phyloP scores from a whole-genome alignment of 1,140 invertebrate species.

The Bombus ignitus region DNA sequence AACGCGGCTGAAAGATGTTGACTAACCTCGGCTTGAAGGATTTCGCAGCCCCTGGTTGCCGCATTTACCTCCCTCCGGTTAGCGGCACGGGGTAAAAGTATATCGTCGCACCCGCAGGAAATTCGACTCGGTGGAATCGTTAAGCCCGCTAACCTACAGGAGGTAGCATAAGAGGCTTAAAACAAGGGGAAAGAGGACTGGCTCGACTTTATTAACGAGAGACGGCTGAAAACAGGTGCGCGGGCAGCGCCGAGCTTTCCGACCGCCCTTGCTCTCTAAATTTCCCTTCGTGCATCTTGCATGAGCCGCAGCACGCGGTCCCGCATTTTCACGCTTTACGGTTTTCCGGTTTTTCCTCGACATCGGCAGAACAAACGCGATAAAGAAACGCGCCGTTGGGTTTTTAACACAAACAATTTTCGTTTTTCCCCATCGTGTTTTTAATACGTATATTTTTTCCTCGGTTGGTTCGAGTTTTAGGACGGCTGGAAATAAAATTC shows the following conservation, averaged over 20 bases:
- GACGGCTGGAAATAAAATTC: background rate
- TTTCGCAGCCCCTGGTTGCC: background rate
- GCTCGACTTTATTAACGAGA: conserved; percentile 45
- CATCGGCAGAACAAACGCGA: background rate
- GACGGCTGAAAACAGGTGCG: conserved; percentile 7
- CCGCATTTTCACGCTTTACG: background rate
- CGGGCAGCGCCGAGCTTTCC: background rate
- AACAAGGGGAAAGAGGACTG: conserved; percentile 2
- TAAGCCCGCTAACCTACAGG: conserved; percentile 34
- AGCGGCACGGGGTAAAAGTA: background rate
- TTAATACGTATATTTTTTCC: background rate
- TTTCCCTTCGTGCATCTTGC: background rate
- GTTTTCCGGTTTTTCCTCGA: background rate
- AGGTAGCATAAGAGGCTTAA: conserved; percentile 50
- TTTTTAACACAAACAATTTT: background rate
- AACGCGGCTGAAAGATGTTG: background rate
- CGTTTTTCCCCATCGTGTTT: background rate
- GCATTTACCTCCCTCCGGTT: background rate
- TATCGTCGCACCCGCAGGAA: background rate
- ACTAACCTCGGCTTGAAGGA: background rate
- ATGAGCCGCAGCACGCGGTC: background rate
- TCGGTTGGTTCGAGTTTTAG: background rate
- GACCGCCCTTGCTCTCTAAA: background rate
- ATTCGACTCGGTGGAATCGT: conserved; percentile 45
- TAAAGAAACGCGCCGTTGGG: background rate